Conservation (phyloP, 2,797 vertebrate genomes). For the Sebastes iracundus region DNA sequence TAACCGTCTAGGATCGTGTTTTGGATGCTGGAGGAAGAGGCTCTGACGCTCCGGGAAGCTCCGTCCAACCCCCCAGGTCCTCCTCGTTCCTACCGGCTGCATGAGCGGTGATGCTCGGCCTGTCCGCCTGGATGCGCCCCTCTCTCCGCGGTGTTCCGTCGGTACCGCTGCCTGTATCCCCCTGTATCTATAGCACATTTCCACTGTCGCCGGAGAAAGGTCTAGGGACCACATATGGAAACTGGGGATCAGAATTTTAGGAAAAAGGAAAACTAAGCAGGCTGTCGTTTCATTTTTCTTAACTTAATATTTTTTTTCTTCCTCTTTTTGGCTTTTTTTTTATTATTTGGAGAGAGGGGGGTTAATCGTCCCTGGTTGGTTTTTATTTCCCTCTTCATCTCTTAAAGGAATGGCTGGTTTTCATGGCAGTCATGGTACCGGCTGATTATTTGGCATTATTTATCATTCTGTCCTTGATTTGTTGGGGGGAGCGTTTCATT, state of each 20-base stretch:
- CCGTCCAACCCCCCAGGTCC: conserved; percentile 53
- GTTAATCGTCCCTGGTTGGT: conserved; percentile 67
- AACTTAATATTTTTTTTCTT: conserved; percentile 40
- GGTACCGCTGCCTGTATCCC: conserved; percentile 59
- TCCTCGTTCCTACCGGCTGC: conserved; percentile 68
- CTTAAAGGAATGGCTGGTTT: conserved; percentile 53
- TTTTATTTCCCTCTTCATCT: conserved; percentile 53
- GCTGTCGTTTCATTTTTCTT: conserved; percentile 68
- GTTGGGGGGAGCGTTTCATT: conserved; percentile 51
- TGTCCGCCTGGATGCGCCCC: conserved; percentile 77
- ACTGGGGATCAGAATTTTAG: conserved; percentile 86
- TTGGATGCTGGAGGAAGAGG: conserved; percentile 67
- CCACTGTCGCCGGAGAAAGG: conserved; percentile 72
- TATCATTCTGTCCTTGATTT: conserved; percentile 59
- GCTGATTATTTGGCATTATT: conserved; percentile 61
- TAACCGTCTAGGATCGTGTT: conserved; percentile 57
- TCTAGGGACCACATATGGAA: conserved; percentile 85
- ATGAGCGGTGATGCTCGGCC: conserved; percentile 81
- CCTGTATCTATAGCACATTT: conserved; percentile 47
- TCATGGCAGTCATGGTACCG: conserved; percentile 56
- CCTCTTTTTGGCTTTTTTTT: conserved; percentile 30
- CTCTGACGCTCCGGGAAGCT: conserved; percentile 66
- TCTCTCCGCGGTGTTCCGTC: conserved; percentile 69
- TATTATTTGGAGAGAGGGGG: conserved; percentile 54
- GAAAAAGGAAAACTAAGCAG: conserved; percentile 80